Percentiles rank a stretch among this genome's conserved stretches.
Evolutionary conservation across 2,888 invertebrate species (phyloP).

Genomic region (Ganaspis brasiliensis): DNA sequence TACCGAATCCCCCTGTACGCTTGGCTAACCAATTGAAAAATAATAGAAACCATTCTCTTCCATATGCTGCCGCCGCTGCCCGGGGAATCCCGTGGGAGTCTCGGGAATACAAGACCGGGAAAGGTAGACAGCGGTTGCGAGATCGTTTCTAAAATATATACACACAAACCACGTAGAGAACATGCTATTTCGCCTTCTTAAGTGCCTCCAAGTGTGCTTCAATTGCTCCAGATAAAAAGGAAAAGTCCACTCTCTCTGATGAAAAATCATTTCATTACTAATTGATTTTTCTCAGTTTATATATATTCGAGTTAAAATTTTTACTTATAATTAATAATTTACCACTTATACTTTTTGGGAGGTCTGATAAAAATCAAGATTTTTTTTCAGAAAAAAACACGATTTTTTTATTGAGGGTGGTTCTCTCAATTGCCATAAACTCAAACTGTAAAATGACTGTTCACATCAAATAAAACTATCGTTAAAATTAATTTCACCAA

Average conservation of each 20-base stretch:
- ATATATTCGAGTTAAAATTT: background rate
- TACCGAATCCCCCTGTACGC: slow-evolving; percentile 73
- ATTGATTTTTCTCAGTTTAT: background rate
- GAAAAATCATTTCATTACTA: slow-evolving; percentile 24
- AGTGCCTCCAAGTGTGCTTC: slow-evolving; percentile 20
- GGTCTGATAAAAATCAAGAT: no score
- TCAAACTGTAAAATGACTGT: no score
- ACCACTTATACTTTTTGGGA: no score
- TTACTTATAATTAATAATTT: background rate
- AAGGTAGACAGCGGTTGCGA: slow-evolving; percentile 32
- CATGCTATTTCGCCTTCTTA: slow-evolving; percentile 29
- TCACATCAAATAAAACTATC: no score
- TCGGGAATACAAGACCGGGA: slow-evolving; percentile 32
- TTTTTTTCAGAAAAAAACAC: no score
- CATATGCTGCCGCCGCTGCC: slow-evolving; percentile 32
- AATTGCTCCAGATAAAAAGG: slow-evolving; percentile 23
- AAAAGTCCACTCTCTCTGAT: background rate
- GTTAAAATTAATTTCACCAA: no score
- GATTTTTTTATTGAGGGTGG: no score
- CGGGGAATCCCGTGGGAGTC: slow-evolving; percentile 38
- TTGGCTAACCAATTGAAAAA: slow-evolving; percentile 78
- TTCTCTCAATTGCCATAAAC: no score
- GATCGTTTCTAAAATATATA: slow-evolving; percentile 30
- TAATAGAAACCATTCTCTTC: slow-evolving; percentile 74
- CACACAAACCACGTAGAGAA: slow-evolving; percentile 12